Evolutionary conservation across 2,797 vertebrate genomes (phyloP).

Genomic region (Crenichthys baileyi): DNA sequence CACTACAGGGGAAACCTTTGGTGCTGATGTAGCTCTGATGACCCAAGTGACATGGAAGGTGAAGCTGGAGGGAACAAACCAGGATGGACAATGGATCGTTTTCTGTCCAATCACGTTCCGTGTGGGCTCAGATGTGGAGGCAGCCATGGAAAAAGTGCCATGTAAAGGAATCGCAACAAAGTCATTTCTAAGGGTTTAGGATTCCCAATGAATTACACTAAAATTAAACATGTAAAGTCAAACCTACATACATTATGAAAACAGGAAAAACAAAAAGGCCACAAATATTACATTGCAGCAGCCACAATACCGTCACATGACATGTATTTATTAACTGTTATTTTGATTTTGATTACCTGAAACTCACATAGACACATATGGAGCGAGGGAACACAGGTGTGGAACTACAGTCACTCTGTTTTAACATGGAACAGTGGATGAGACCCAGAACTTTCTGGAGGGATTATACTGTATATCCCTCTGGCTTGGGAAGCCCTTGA

Average conservation of each 20-base stretch:
- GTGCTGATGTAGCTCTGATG: background rate
- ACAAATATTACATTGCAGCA: background rate
- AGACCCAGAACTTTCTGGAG: too few species aligned
- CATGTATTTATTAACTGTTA: background rate
- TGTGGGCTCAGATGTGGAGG: conserved; percentile 11
- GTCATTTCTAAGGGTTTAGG: too few species aligned
- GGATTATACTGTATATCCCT: too few species aligned
- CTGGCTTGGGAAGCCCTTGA: too few species aligned
- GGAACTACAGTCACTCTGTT: too few species aligned
- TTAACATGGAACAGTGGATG: too few species aligned
- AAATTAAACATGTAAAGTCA: background rate
- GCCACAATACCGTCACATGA: background rate
- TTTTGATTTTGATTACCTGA: background rate
- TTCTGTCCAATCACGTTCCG: background rate
- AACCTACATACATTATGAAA: background rate
- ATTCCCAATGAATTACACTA: too few species aligned
- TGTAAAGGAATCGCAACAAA: background rate
- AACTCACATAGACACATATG: too few species aligned
- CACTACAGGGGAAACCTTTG: background rate
- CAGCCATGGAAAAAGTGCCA: background rate
- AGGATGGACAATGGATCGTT: background rate
- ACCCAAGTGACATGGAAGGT: background rate
- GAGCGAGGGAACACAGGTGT: too few species aligned
- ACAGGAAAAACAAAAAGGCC: background rate
- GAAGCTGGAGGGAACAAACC: background rate